Evolutionary conservation across 2,888 invertebrate genomes (phyloP), one percentile per base, ranked within the genome.

Genomic region (Frankliniella intonsa): DNA sequence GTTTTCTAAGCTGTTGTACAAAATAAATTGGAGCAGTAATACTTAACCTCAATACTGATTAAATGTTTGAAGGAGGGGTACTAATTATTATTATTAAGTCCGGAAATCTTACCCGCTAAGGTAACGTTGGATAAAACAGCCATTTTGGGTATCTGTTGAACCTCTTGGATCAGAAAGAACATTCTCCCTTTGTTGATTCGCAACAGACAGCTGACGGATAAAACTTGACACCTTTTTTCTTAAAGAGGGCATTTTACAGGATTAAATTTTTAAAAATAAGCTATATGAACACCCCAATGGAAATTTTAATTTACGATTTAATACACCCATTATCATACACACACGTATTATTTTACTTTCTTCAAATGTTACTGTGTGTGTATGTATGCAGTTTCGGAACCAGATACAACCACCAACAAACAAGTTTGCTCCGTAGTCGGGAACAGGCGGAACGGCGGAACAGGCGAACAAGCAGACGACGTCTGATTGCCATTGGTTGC

Each of bases 71-170:
- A 25, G 50, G 38, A 12, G 50, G 38, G 76, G 19, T 27, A 38
- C 82, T 12, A 49, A n/a, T 14, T n/a, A 12, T 19, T 7, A 27
- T 27, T 22, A 82, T 38, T n/a, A 81, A 50, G 50, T 62, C 12
- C 14, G n/a, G 17, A 81, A 82, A 83, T 86, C 88, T 89, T 89
- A 93, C 93, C 93, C 93, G 87, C 91, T 91, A 82, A 93, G 88
- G 86, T 93, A 93, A 87, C 92, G 91, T 79, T 92, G 92, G 84
- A 93, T 91, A 86, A 93, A 93, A 86, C 92, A 92, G 22, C 69
- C 69, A 76, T 76, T 76, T 25, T 76, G 69, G 11, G 69, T 10
- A 76, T 76, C 69, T 25, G 69, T 25, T 76, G 69, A 76, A 22
- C 25, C 22, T 76, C 69, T 22, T 10, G 69, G 69, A 25, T 76